phyloP scores from a whole-genome alignment of 2,888 invertebrate species.

The Pseudococcus viburni region DNA sequence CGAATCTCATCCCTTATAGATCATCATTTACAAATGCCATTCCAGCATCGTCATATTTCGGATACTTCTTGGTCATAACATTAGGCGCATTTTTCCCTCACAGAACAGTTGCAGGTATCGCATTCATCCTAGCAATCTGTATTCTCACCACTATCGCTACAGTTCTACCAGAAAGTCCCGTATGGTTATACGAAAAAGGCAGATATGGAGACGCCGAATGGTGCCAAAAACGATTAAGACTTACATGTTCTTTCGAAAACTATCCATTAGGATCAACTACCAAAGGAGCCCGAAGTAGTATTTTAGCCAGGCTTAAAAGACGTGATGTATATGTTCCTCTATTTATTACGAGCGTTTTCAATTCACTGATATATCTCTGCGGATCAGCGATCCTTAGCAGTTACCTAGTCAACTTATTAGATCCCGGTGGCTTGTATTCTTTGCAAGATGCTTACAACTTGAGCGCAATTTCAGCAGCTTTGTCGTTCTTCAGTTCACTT shows the following conservation, averaged over 20 bases:
- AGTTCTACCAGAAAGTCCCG: constrained; percentile 75
- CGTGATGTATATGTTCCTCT: constrained; percentile 28
- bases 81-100: constrained; percentile 74
- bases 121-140: constrained; percentile 71
- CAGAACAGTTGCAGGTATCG: constrained; percentile 69
- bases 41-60: constrained; percentile 74
- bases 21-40: constrained; percentile 74
- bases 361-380: not conserved
- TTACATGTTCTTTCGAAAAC: constrained; percentile 14
- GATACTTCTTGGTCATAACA: constrained; percentile 74
- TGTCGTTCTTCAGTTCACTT: not conserved
- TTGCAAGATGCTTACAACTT: not conserved
- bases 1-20: constrained; percentile 71
- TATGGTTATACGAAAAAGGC: constrained; percentile 74
- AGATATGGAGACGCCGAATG: constrained; percentile 73
- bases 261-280: not conserved
- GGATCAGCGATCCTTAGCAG: not conserved
- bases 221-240: constrained; percentile 68
- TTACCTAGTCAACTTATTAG: not conserved
- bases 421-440: not conserved
- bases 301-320: not conserved
- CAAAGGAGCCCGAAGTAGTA: not conserved
- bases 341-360: not conserved
- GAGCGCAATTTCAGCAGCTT: not conserved
- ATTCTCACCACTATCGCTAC: constrained; percentile 71